phyloP scores from a whole-genome alignment of 1,140 invertebrate genomes.

The Cepaea nemoralis region DNA sequence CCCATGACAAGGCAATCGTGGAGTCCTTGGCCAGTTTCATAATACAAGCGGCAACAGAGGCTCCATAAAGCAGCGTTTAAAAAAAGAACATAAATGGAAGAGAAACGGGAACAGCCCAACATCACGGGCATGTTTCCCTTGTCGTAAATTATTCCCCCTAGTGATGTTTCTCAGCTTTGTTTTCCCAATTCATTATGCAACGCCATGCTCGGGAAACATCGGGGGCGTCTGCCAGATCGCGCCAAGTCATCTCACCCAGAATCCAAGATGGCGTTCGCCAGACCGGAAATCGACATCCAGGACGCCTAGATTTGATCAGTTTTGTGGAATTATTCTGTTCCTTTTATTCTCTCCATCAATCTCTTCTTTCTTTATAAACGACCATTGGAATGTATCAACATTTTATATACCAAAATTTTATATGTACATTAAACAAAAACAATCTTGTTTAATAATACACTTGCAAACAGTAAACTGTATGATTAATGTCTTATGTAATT shows the following conservation, averaged over 20 bases:
- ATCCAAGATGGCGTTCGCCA: conserved; percentile 20
- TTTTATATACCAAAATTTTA: too few species aligned
- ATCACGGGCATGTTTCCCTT: too few species aligned
- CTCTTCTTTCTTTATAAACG: neutral
- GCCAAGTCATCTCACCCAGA: neutral
- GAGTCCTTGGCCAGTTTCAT: too few species aligned
- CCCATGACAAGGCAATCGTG: too few species aligned
- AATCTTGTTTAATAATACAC: too few species aligned
- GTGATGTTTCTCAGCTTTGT: neutral
- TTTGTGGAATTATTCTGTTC: neutral
- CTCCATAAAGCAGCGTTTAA: too few species aligned
- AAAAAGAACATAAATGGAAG: too few species aligned
- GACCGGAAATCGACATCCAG: conserved; percentile 34
- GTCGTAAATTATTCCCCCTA: conserved; percentile 7
- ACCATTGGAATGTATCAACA: neutral
- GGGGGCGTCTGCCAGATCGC: conserved; percentile 21
- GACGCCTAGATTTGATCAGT: conserved; percentile 4
- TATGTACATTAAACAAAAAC: too few species aligned
- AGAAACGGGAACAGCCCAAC: too few species aligned
- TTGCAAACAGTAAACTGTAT: too few species aligned
- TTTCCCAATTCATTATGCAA: conserved; percentile 31
- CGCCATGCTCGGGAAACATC: conserved; percentile 19
- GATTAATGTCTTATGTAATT: too few species aligned
- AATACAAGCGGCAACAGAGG: too few species aligned
- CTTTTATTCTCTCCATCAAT: neutral